Percentiles rank a stretch among this genome's conserved stretches.
These are phyloP conservation scores for Dysidea cf. avara DNA, from an alignment of 37 sponge, comb jelly and placozoan genomes.

Conservation along the genomic window DNA sequence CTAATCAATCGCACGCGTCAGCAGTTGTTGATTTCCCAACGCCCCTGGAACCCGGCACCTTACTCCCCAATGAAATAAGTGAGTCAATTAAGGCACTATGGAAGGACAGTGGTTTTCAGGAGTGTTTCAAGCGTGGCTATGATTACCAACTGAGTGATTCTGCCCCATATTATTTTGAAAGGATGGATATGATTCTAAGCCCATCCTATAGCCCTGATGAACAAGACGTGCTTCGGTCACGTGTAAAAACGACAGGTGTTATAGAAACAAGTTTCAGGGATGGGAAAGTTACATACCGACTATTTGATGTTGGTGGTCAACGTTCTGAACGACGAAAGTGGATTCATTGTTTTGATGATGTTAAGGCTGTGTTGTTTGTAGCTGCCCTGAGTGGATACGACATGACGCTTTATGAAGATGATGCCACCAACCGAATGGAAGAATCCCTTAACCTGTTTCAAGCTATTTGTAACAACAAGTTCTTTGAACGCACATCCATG, in stretches of 20 bases:
- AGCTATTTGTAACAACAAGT: slow-evolving; percentile 94
- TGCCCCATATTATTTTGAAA: slow-evolving; percentile 64
- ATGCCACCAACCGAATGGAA: slow-evolving; percentile 39
- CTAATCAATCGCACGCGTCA: too few relatives aligned
- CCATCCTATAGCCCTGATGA: slow-evolving; percentile 74
- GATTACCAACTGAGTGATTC: slow-evolving; percentile 75
- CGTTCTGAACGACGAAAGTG: slow-evolving; percentile 96
- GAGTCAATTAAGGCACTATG: slow-evolving; percentile 42
- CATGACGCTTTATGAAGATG: slow-evolving; percentile 91
- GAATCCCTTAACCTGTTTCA: slow-evolving; percentile 35
- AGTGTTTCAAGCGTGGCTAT: slow-evolving; percentile 39
- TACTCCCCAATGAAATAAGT: neutral
- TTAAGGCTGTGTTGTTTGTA: slow-evolving; percentile 93
- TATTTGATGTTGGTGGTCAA: slow-evolving; percentile 97
- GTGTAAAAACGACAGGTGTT: slow-evolving; percentile 95
- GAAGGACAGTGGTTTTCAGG: slow-evolving; percentile 46
- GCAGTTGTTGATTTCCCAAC: slow-evolving; percentile 42
- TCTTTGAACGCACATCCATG: slow-evolving; percentile 93
- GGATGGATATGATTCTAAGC: slow-evolving; percentile 76
- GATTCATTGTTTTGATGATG: slow-evolving; percentile 99
- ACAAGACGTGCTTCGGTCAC: slow-evolving; percentile 89
- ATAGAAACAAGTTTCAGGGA: slow-evolving; percentile 89
- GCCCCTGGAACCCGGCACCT: slow-evolving; percentile 11
- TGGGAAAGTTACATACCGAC: slow-evolving; percentile 80
- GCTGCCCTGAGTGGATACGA: slow-evolving; percentile 96